Base-by-base conservation (phyloP, 1,140 invertebrate species). In the Thalassaphorura encarpata region DNA sequence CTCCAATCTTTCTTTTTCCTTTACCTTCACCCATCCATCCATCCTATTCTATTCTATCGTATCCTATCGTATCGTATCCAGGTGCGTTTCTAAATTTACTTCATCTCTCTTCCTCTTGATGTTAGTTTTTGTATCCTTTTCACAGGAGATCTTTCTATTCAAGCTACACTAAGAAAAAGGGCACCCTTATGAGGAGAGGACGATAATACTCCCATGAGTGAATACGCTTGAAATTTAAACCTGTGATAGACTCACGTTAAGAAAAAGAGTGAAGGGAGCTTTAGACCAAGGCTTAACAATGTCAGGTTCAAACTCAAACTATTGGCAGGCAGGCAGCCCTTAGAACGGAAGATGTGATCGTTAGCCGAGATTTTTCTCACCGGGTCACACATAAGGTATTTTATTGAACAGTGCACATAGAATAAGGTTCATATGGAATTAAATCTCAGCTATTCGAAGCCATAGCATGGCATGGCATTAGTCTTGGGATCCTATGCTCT, bases 41-140 rank as follows among this genome's bases (percentile, higher is more conserved):
- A 33, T 47, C 45, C 11, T 42, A 13, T 5, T 36, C n/a, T 36
- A 8, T 36, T n/a, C 33, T 36, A 8, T n/a, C n/a, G 33, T 42
- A 42, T 42, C 41, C 8, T n/a, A 42, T 42, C 41, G n/a, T n/a
- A n/a, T n/a, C 21, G 45, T 26, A 47, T 47, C 45, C 45, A 47
- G 45, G 45, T 47, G 45, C 28, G 45, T 47, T 47, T 18, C 18
- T 21, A 47, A 5, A 43, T 43, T 19, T 43, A 43, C 41, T 43
- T 19, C 41, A n/a, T 47, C 28, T 26, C 19, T n/a, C 18, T 13
- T 42, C 8, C 41, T 42, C 41, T 13, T 26, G 45, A 47, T 24
- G 19, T 47, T 47, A 47, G 21, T 47, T 47, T 47, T 47, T 47
- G 45, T 47, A 47, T 47, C 45, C 45, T 8, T 47, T 47, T 47